A percentile compares a stretch with the other conserved stretches of the same genome.
Evolutionary conservation across 2,888 invertebrate genomes (phyloP).

Genomic region (Gastrophysa polygoni): DNA sequence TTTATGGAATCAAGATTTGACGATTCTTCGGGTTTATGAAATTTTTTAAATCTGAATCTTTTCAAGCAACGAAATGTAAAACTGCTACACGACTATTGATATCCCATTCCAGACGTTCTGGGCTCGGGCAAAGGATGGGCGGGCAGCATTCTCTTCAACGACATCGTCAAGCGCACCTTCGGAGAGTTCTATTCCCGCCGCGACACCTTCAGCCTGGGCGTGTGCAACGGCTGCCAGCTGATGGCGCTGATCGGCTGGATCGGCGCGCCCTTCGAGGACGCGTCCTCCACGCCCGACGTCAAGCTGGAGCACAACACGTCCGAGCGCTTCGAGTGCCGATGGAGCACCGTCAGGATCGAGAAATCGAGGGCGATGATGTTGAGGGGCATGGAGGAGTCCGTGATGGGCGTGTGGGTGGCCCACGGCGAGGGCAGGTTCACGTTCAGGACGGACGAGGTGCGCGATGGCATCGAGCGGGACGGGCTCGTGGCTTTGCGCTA

Average conservation of each 20-base stretch:
- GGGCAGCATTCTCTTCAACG: constrained; percentile 84
- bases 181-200: constrained; percentile 70
- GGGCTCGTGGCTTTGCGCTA: constrained; percentile 81
- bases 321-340: constrained; percentile 82
- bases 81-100: too few relatives aligned
- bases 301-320: constrained; percentile 86
- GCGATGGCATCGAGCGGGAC: constrained; percentile 61
- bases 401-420: constrained; percentile 59
- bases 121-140: constrained; percentile 99
- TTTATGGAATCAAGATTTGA: too few relatives aligned
- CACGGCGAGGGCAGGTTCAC: constrained; percentile 92
- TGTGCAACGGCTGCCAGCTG: constrained; percentile 98
- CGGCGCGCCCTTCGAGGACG: constrained; percentile 59
- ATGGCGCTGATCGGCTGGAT: constrained; percentile 95
- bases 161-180: constrained; percentile 76
- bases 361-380: constrained; percentile 84
- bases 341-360: constrained; percentile 63
- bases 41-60: too few relatives aligned
- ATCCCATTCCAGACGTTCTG: constrained; percentile 73
- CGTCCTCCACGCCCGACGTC: constrained; percentile 62
- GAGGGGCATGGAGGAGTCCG: constrained; percentile 72
- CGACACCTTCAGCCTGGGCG: constrained; percentile 94
- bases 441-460: constrained; percentile 61
- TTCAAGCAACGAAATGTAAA: too few relatives aligned
- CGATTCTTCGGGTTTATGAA: too few relatives aligned